phyloP scores from a whole-genome alignment of 2,113 vertebrate species.

The Scomber scombrus region DNA sequence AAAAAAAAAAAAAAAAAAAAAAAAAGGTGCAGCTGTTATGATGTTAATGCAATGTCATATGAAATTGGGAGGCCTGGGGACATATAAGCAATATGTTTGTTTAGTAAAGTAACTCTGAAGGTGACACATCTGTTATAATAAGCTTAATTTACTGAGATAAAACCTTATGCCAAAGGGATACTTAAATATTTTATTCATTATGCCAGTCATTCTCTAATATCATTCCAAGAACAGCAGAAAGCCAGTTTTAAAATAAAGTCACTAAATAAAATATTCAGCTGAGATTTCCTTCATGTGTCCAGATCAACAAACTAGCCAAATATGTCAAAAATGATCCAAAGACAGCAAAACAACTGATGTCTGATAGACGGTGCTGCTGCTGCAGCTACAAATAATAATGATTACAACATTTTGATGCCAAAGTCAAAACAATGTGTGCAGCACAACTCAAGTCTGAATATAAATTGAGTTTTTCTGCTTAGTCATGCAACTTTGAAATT shows the following conservation, averaged over 20 bases:
- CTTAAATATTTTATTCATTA: constrained; percentile 6
- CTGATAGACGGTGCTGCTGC: background rate
- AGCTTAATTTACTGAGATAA: background rate
- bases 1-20: background rate
- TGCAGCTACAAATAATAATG: background rate
- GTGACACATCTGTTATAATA: too few relatives aligned
- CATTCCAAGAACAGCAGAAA: constrained; percentile 20
- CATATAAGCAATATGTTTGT: too few relatives aligned
- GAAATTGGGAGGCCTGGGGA: background rate
- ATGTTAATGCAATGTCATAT: too few relatives aligned
- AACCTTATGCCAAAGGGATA: background rate
- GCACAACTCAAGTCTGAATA: constrained; percentile 5
- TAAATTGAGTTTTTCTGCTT: constrained; percentile 21
- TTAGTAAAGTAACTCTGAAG: too few relatives aligned
- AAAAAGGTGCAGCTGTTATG: too few relatives aligned
- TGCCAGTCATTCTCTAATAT: constrained; percentile 10
- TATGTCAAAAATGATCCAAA: background rate
- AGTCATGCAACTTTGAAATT: constrained; percentile 21
- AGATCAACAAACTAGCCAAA: constrained; percentile 20
- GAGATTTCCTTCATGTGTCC: background rate
- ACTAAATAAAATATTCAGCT: background rate
- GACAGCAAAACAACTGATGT: background rate
- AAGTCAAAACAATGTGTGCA: constrained; percentile 19
- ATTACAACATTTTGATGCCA: constrained; percentile 5
- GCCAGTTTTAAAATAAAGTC: background rate